Conservation (phyloP, 2,797 vertebrate species). For the Epinephelus malabaricus region DNA sequence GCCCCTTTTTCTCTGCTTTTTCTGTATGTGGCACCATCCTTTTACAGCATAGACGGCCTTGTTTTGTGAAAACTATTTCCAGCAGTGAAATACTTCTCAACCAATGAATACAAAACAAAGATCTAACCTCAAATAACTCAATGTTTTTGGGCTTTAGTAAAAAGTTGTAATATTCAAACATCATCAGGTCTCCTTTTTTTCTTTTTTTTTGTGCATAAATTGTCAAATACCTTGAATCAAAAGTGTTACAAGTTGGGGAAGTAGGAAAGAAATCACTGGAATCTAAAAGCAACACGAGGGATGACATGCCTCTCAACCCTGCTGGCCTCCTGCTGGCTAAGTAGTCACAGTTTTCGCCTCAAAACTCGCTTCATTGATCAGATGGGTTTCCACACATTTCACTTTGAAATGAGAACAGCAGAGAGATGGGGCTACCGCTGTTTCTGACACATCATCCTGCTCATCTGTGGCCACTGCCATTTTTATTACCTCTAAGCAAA, state of each 20-base stretch:
- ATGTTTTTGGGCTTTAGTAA: neutral
- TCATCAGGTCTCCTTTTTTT: neutral
- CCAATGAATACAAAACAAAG: neutral
- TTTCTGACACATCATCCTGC: constrained; percentile 37
- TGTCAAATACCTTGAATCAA: constrained; percentile 3
- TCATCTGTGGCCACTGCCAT: constrained; percentile 37
- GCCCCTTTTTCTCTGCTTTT: too few relatives aligned
- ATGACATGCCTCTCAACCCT: constrained; percentile 34
- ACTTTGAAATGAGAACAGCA: constrained; percentile 59
- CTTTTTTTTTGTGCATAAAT: neutral
- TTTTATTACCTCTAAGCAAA: constrained; percentile 45
- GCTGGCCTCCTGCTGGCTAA: constrained; percentile 62
- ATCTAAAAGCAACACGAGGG: constrained; percentile 31
- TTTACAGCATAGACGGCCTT: too few relatives aligned
- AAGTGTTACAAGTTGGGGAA: neutral
- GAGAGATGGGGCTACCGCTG: constrained; percentile 35
- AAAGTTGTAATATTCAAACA: neutral
- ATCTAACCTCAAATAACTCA: neutral
- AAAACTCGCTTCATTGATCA: constrained; percentile 63
- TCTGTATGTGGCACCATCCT: too few relatives aligned
- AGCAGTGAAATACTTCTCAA: too few relatives aligned
- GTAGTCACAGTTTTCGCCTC: constrained; percentile 61
- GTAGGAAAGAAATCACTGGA: neutral
- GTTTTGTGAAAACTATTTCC: too few relatives aligned
- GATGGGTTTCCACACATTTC: constrained; percentile 75